These are phyloP conservation scores for Archilochus colubris DNA, from an alignment of 2,113 vertebrate genomes.

Conservation along the genomic window DNA sequence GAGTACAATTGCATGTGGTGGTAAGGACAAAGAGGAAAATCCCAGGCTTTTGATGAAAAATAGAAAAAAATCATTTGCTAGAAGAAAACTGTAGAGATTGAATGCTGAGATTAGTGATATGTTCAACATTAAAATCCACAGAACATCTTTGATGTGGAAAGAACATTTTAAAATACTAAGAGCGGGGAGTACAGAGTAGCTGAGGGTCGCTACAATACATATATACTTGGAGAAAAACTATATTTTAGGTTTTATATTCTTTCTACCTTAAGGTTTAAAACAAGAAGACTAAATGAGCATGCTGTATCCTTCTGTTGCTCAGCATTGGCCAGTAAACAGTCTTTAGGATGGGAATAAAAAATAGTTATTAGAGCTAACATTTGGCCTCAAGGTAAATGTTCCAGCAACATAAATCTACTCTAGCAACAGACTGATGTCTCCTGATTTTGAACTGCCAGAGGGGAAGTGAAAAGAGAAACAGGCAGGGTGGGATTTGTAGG, in stretches of 20 bases:
- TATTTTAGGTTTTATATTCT: background rate
- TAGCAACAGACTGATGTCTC: background rate
- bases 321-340: background rate
- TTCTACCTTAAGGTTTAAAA: background rate
- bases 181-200: background rate
- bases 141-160: background rate
- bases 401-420: slow-evolving; percentile 9
- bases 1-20: background rate
- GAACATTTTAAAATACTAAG: background rate
- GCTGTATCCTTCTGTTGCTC: background rate
- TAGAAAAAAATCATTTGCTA: background rate
- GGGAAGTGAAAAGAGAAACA: background rate
- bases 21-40: background rate
- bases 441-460: slow-evolving; percentile 33
- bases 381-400: slow-evolving; percentile 38
- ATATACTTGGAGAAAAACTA: background rate
- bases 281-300: background rate
- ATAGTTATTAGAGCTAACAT: background rate
- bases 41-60: background rate
- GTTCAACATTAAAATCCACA: background rate
- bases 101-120: background rate
- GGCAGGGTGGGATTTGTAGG: slow-evolving; percentile 17
- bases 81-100: background rate
- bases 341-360: slow-evolving; percentile 1
- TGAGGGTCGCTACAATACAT: background rate